These are phyloP conservation scores for Eristalis pertinax DNA, from an alignment of 2,888 invertebrate species.

Conservation along the genomic window DNA sequence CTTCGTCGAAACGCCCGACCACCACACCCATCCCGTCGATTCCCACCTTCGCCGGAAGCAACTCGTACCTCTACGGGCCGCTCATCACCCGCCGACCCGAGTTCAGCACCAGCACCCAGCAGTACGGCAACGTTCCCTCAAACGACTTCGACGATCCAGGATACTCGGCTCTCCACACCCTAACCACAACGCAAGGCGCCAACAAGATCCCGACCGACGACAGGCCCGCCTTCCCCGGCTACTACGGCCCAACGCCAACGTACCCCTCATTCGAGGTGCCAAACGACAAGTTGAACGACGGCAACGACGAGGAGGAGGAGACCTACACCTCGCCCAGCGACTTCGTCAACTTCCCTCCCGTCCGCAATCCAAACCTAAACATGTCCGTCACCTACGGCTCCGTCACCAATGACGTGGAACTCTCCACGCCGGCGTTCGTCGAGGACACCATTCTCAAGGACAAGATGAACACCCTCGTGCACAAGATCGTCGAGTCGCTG, in stretches of 20 bases:
- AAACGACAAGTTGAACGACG: constrained; percentile 75
- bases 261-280: constrained; percentile 80
- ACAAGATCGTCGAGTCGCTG: constrained; percentile 91
- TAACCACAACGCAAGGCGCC: constrained; percentile 73
- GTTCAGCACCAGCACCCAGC: constrained; percentile 63
- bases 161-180: constrained; percentile 77
- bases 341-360: constrained; percentile 91
- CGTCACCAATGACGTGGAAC: constrained; percentile 84
- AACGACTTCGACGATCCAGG: constrained; percentile 81
- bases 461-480: constrained; percentile 91
- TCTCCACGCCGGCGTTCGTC: constrained; percentile 89
- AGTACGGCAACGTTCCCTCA: constrained; percentile 76
- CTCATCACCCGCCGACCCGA: constrained; percentile 77
- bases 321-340: constrained; percentile 87
- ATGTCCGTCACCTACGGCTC: constrained; percentile 84
- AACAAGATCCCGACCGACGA: constrained; percentile 78
- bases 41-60: constrained; percentile 75
- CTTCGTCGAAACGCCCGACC: constrained; percentile 76
- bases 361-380: constrained; percentile 91
- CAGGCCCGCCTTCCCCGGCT: constrained; percentile 79
- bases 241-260: constrained; percentile 80
- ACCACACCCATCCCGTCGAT: constrained; percentile 73
- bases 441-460: constrained; percentile 89
- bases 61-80: constrained; percentile 81
- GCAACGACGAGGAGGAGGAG: constrained; percentile 81